phyloP scores from a whole-genome alignment of 2,888 invertebrate species.

The Tigriopus californicus region DNA sequence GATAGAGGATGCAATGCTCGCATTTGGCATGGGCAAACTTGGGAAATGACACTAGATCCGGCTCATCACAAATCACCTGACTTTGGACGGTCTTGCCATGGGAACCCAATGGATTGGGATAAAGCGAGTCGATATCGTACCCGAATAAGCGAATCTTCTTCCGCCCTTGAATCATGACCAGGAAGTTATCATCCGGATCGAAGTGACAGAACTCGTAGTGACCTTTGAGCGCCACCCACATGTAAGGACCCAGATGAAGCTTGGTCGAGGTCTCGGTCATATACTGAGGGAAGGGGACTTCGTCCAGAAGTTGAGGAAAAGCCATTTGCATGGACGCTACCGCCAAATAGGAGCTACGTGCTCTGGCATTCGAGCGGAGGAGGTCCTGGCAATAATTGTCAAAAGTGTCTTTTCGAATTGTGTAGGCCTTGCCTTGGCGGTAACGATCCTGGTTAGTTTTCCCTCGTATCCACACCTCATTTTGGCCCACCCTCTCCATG shows the following conservation, averaged over 20 bases:
- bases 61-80: background rate
- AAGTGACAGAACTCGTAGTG: conserved; percentile 14
- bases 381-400: conserved; percentile 8
- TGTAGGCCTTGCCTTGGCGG: conserved; percentile 10
- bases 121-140: background rate
- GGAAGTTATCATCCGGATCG: conserved; percentile 15
- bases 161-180: conserved; percentile 11
- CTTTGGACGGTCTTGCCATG: conserved; percentile 13
- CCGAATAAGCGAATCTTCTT: conserved; percentile 8
- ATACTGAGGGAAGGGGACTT: background rate
- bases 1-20: background rate
- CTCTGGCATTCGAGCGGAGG: background rate
- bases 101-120: conserved; percentile 6
- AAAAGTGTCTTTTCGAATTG: conserved; percentile 9
- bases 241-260: conserved; percentile 12
- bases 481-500: conserved; percentile 9
- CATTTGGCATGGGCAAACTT: background rate
- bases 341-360: conserved; percentile 3
- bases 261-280: background rate
- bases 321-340: conserved; percentile 5
- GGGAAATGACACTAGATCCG: conserved; percentile 1
- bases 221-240: conserved; percentile 11
- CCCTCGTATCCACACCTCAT: conserved; percentile 12
- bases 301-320: conserved; percentile 5
- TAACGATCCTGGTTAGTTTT: conserved; percentile 11